phyloP scores from a whole-genome alignment of 92 coral and sea anemone genomes.

The Scolanthus callimorphus region DNA sequence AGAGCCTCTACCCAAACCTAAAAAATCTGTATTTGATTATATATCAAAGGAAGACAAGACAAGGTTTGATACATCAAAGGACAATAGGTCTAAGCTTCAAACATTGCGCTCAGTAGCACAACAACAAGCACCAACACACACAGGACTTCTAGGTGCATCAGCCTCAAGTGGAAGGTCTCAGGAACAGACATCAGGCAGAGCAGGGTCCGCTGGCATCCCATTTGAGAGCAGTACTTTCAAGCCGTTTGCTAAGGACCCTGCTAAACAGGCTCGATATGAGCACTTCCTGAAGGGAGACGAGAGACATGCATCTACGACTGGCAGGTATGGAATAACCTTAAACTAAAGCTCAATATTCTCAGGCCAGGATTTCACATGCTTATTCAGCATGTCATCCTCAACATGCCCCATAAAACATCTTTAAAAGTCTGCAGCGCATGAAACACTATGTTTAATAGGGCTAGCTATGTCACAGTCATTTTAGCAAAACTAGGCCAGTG shows the following conservation, averaged over 20 bases:
- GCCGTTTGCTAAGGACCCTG: constrained; percentile 85
- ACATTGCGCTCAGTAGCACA: too few species aligned
- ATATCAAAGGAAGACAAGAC: constrained; percentile 68
- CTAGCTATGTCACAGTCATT: too few species aligned
- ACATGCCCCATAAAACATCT: too few species aligned
- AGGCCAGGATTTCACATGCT: too few species aligned
- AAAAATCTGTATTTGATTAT: constrained; percentile 85
- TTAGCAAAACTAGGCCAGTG: too few species aligned
- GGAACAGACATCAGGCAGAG: neutral
- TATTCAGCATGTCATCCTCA: too few species aligned
- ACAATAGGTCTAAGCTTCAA: neutral
- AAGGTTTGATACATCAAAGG: constrained; percentile 46
- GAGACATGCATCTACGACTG: constrained; percentile 25
- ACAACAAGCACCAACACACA: neutral
- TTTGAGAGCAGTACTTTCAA: constrained; percentile 47
- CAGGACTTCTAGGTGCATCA: neutral
- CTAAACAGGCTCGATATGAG: constrained; percentile 88
- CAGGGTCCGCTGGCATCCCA: constrained; percentile 10
- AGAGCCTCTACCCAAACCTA: constrained; percentile 54
- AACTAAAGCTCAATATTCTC: too few species aligned
- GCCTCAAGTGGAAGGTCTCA: neutral
- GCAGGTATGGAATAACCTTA: too few species aligned
- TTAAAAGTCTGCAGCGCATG: too few species aligned
- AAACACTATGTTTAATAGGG: too few species aligned
- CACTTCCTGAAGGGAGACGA: constrained; percentile 45